Evolutionary conservation across 2,113 vertebrate genomes (phyloP).

Genomic region (Corydoras sp.): DNA sequence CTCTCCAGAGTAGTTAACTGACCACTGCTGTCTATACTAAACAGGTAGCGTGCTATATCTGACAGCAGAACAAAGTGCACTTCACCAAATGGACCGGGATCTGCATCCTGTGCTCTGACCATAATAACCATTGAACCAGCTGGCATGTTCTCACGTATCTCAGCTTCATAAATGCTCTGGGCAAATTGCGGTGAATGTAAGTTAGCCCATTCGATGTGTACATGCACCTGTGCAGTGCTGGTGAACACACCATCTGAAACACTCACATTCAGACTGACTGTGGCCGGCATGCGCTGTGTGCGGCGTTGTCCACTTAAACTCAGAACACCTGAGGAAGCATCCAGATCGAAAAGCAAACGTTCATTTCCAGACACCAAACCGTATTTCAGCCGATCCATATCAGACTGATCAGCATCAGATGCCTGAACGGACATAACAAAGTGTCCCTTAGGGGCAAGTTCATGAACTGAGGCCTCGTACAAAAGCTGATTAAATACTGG

Average conservation of each 20-base stretch:
- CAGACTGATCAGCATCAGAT: conserved; percentile 87
- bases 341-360: conserved; percentile 82
- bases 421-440: conserved; percentile 94
- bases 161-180: conserved; percentile 79
- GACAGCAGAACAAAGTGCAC: conserved; percentile 83
- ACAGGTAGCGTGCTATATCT: conserved; percentile 82
- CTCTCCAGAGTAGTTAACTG: conserved; percentile 82
- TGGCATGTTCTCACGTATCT: conserved; percentile 82
- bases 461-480: conserved; percentile 90
- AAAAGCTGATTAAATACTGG: conserved; percentile 92
- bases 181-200: conserved; percentile 83
- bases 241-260: conserved; percentile 94
- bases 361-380: conserved; percentile 92
- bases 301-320: conserved; percentile 78
- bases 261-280: conserved; percentile 87
- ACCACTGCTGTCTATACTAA: conserved; percentile 80
- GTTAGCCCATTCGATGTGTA: conserved; percentile 83
- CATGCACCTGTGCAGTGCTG: conserved; percentile 89
- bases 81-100: conserved; percentile 79
- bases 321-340: conserved; percentile 79
- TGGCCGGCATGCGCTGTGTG: conserved; percentile 84
- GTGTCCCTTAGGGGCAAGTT: conserved; percentile 86
- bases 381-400: conserved; percentile 82
- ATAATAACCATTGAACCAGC: conserved; percentile 81
- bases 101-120: conserved; percentile 82